Evolutionary conservation across 2,113 vertebrate genomes (phyloP).

Genomic region (Chlorodrepanis virens): DNA sequence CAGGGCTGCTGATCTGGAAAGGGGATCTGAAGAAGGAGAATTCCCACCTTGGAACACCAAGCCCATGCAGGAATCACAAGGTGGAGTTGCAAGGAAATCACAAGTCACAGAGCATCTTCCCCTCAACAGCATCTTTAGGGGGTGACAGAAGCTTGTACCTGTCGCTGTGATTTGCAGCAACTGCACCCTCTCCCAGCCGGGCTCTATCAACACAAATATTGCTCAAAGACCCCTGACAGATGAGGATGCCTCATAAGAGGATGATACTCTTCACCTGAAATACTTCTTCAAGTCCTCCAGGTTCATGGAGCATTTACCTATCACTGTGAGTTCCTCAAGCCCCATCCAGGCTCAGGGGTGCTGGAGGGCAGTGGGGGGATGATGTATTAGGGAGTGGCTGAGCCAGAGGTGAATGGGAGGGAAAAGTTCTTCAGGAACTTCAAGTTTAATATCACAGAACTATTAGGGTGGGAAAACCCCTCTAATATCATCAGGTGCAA

Average conservation of each 20-base stretch:
- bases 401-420: background rate
- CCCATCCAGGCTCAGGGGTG: background rate
- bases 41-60: background rate
- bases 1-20: background rate
- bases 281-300: background rate
- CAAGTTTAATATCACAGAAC: background rate
- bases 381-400: background rate
- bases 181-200: accelerated
- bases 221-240: background rate
- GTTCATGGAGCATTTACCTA: background rate
- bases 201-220: accelerated
- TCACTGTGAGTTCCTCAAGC: accelerated
- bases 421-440: background rate
- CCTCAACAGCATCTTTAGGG: background rate
- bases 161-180: background rate
- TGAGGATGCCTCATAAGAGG: background rate
- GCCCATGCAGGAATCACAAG: accelerated
- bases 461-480: background rate
- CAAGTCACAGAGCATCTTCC: background rate
- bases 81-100: background rate
- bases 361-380: background rate
- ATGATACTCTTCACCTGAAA: background rate
- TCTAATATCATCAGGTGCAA: background rate
- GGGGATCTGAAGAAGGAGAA: background rate
- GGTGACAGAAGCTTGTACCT: background rate